Base-by-base conservation (phyloP, 1,140 invertebrate genomes). In the Lepidurus apus region DNA sequence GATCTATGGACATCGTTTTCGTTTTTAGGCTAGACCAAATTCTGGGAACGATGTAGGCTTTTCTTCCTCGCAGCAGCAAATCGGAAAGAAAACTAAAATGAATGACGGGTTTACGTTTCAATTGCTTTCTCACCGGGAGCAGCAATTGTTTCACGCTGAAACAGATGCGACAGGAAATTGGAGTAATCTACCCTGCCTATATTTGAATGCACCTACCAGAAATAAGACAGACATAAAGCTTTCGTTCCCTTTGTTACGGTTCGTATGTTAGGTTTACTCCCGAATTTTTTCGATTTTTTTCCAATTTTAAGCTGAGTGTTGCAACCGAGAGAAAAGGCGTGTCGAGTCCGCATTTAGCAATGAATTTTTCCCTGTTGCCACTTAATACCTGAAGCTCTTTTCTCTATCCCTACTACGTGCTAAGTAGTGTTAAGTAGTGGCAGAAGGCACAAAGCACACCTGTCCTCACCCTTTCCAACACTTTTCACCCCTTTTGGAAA, bases 381-480 rank as follows among this genome's bases (percentile, higher is more conserved):
- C 53, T 65, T 65, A 65, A 65, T 65, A 65, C 53, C n/a, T 65
- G 13, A 65, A 65, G 53, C 13, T 65, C 21, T 65, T 65, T 65
- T 13, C 21, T 65, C 53, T 13, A n/a, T 13, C 13, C 53, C 13
- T 65, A 7, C 34, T 34, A 34, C 34, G 34, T 34, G 34, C 34
- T 65, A 65, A 7, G 17, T 21, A 7, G 53, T 65, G 53, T 65
- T 21, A 65, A 47, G 53, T 65, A n/a, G 21, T n/a, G 53, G 53
- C 9, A 13, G 53, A 65, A 65, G 53, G 17, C 53, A 65, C 34
- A 17, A 65, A 65, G 53, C 21, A 65, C 17, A 21, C 53, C 53
- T 65, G 17, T 65, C 53, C 13, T 21, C 53, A 11, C 53, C 13
- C 21, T 65, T 65, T 21, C 53, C 8, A 21, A 7, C 13, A 13